phyloP scores from a whole-genome alignment of 2,888 invertebrate genomes.

The Melanophora roralis region DNA sequence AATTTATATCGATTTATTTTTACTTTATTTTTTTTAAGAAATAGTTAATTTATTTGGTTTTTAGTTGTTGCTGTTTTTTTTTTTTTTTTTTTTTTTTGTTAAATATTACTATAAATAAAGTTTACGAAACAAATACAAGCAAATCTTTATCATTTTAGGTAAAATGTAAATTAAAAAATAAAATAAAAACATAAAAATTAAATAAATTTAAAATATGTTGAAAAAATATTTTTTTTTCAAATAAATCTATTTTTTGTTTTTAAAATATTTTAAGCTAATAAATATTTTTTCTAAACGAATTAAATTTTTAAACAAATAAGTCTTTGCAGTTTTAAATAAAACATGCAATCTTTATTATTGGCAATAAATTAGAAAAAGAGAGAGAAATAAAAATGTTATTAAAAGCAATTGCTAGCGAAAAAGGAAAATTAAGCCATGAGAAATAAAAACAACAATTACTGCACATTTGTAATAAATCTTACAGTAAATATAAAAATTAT shows the following conservation, averaged over 20 bases:
- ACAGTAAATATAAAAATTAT: not conserved
- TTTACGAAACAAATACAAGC: not conserved
- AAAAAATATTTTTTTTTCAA: not conserved
- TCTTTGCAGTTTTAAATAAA: not conserved
- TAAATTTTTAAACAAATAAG: slow-evolving; percentile 13
- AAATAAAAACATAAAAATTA: not conserved
- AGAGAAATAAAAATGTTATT: not conserved
- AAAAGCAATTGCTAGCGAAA: not conserved
- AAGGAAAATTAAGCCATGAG: not conserved
- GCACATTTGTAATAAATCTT: not conserved
- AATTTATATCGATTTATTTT: slow-evolving; percentile 29
- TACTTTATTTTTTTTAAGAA: not conserved
- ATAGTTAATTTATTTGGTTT: not conserved
- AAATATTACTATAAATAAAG: slow-evolving; percentile 26
- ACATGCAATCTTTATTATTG: slow-evolving; percentile 9
- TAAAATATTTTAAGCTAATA: slow-evolving; percentile 20
- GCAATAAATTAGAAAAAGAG: slow-evolving; percentile 26
- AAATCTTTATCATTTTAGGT: not conserved
- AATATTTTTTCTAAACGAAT: not conserved
- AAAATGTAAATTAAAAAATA: not conserved
- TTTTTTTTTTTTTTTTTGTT: not conserved
- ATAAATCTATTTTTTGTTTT: not conserved
- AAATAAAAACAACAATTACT: slow-evolving; percentile 18
- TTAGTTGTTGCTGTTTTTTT: not conserved
- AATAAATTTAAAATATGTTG: slow-evolving; percentile 1